Evolutionary conservation across 2,113 vertebrate genomes (phyloP).

Genomic region (Halichoerus grypus): DNA sequence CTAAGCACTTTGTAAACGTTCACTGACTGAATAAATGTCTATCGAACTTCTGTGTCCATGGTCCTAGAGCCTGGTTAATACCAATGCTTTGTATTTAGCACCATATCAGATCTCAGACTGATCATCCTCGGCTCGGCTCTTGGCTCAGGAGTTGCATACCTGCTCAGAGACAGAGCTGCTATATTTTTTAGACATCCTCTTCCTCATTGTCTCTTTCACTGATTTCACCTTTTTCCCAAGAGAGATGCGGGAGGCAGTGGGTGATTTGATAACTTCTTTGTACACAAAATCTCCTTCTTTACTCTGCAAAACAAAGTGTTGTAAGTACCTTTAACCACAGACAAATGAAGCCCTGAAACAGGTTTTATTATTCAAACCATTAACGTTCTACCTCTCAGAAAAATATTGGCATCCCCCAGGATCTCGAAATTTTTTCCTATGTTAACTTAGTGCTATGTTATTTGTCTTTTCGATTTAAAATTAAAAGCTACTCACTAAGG

Average conservation of each 20-base stretch:
- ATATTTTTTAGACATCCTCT: conserved; percentile 99
- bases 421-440: neutral
- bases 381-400: neutral
- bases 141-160: conserved; percentile 84
- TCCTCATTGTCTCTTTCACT: conserved; percentile 99
- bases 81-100: too few species aligned
- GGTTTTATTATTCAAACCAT: neutral
- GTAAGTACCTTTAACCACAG: neutral
- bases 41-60: neutral
- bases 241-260: conserved; percentile 96
- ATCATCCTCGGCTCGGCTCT: rapidly evolving
- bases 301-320: conserved; percentile 86
- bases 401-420: neutral
- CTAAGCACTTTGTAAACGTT: too few species aligned
- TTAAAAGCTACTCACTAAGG: neutral
- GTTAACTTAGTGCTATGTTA: neutral
- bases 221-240: conserved; percentile 99
- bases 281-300: conserved; percentile 96
- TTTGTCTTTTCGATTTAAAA: conserved; percentile 41
- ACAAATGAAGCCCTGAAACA: neutral
- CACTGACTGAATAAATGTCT: neutral
- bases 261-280: conserved; percentile 97
- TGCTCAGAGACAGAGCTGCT: conserved; percentile 95
- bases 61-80: neutral
- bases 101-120: neutral